phyloP scores from a whole-genome alignment of 2,888 invertebrate species.

The Epinotia ramella region DNA sequence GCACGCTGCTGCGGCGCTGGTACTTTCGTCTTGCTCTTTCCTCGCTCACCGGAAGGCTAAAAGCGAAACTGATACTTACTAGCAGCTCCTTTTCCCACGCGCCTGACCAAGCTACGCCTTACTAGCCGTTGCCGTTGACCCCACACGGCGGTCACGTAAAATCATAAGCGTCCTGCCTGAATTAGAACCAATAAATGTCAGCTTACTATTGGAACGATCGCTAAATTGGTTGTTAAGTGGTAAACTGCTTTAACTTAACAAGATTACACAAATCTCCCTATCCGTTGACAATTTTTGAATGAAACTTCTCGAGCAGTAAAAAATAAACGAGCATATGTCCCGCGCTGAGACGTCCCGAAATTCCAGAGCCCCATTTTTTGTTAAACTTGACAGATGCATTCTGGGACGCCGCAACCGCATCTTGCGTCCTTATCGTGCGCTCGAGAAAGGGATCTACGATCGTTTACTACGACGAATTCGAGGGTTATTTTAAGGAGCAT shows the following conservation, averaged over 20 bases:
- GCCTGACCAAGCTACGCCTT: conserved; percentile 56
- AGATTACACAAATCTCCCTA: conserved; percentile 83
- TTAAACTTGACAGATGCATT: conserved; percentile 83
- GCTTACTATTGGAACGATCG: conserved; percentile 60
- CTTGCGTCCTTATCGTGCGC: conserved; percentile 80
- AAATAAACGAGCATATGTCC: conserved; percentile 81
- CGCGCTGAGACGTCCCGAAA: conserved; percentile 80
- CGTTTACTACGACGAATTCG: conserved; percentile 74
- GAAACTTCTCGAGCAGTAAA: conserved; percentile 74
- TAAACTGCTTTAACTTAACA: conserved; percentile 76
- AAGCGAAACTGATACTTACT: conserved; percentile 73
- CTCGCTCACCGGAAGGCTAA: conserved; percentile 72
- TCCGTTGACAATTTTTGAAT: conserved; percentile 83
- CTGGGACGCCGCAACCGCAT: conserved; percentile 82
- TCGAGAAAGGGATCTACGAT: conserved; percentile 74
- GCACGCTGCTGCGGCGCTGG: conserved; percentile 77
- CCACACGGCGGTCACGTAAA: conserved; percentile 49
- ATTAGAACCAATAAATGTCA: conserved; percentile 62
- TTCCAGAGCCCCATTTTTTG: conserved; percentile 81
- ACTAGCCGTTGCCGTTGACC: conserved; percentile 52
- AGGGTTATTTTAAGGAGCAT: conserved; percentile 80
- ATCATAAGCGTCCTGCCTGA: conserved; percentile 51
- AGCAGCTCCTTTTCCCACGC: conserved; percentile 54
- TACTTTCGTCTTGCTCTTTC: conserved; percentile 62
- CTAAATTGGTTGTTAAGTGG: conserved; percentile 72